Base-by-base conservation (phyloP, 2,113 vertebrate species). In the Brachirus orientalis region DNA sequence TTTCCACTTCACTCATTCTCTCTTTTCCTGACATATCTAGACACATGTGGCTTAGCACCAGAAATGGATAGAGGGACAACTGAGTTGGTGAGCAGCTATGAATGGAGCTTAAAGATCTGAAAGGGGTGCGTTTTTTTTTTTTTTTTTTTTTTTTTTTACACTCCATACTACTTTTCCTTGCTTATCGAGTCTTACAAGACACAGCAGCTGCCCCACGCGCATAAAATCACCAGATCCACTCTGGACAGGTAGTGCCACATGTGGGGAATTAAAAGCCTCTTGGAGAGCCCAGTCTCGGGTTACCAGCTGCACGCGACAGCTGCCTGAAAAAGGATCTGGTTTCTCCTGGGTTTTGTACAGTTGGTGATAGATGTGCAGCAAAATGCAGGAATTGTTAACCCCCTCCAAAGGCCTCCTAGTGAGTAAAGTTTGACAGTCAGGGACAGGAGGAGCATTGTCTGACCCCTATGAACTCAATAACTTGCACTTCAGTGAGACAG, bases 301-400 rank as follows among this genome's bases (percentile, higher is more conserved):
- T 90, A 92, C 92, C 90, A 91, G 90, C 91, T 91, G 91, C 91
- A 91, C 86, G 87, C 88, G 90, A 91, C 92, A 93, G 92, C 91
- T 93, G 92, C 89, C 84, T 71, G 81, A 79, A 68, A 85, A 87
- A 67, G 60, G 86, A 86, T 92, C 88, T 62, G 69, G 82, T 91
- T 92, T 89, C 92, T 87, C 64, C 71, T 82, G 86, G 68, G 85
- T 91, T 90, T 90, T 72, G 68, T 85, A 81, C 90, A 87, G 89
- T 90, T 91, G 88, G 50, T 91, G 89, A 92, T 81, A 79, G 90
- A 92, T 77, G 64, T 81, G 79, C 73, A 67, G 84, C 69, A 83
- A 85, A 90, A 80, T 72, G 77, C 61, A 73, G 75, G 73, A 78
- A 84, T 75, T 65, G 76, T 82, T 77, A 70, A 68, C 63, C 75